phyloP scores from a whole-genome alignment of 2,888 invertebrate genomes.

The Theretra japonica region DNA sequence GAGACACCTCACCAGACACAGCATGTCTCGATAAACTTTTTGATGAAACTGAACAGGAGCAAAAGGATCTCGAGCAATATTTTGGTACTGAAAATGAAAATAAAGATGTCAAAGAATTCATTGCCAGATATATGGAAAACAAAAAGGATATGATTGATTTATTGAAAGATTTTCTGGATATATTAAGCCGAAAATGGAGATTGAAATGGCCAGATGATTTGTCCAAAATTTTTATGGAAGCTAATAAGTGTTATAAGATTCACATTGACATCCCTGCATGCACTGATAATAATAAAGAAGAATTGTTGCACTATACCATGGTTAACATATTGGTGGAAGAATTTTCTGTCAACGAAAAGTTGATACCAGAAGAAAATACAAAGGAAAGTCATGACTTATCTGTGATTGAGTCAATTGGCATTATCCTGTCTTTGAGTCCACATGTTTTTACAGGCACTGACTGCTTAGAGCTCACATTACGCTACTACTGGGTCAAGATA shows the following conservation, averaged over 20 bases:
- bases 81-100: conserved; percentile 88
- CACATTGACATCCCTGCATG: conserved; percentile 75
- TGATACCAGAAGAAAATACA: conserved; percentile 54
- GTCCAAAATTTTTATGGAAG: conserved; percentile 83
- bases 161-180: conserved; percentile 84
- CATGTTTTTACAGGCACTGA: conserved; percentile 65
- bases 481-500: conserved; percentile 75
- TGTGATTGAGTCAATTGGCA: conserved; percentile 70
- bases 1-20: conserved; percentile 86
- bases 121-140: conserved; percentile 84
- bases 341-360: conserved; percentile 69
- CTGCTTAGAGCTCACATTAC: conserved; percentile 67
- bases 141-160: conserved; percentile 85
- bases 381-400: conserved; percentile 64
- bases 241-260: conserved; percentile 83
- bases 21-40: conserved; percentile 86
- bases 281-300: conserved; percentile 63
- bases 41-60: conserved; percentile 72
- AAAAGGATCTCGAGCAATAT: conserved; percentile 73
- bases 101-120: conserved; percentile 86
- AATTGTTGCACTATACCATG: conserved; percentile 64
- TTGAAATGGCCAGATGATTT: conserved; percentile 87
- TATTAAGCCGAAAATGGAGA: conserved; percentile 86
- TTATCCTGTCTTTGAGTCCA: conserved; percentile 67
- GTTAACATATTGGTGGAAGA: conserved; percentile 76